Conservation (phyloP, 2,797 vertebrate species). For the Pterois miles region DNA sequence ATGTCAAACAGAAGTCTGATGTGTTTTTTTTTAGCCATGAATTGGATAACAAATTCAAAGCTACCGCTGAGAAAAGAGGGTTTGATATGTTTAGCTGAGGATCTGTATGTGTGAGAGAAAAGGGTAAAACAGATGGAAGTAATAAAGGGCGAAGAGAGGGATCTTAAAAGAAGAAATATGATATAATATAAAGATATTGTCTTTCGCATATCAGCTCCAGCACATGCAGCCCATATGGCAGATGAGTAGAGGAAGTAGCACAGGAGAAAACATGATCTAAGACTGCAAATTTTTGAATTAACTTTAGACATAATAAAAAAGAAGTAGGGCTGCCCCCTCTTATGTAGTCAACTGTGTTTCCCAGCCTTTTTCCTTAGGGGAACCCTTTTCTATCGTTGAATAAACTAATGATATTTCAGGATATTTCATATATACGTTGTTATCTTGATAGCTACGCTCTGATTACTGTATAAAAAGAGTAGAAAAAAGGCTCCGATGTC, state of each 20-base stretch:
- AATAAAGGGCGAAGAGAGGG: neutral
- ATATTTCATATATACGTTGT: no score
- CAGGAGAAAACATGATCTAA: neutral
- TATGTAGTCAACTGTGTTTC: neutral
- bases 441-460: no score
- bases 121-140: constrained; percentile 3
- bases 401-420: no score
- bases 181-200: constrained; percentile 4
- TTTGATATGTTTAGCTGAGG: neutral
- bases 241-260: neutral
- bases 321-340: neutral
- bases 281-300: neutral
- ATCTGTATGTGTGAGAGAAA: neutral
- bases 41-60: constrained; percentile 12
- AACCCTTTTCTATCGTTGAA: no score
- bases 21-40: neutral
- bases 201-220: neutral
- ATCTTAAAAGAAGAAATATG: neutral
- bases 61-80: neutral
- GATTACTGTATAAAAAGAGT: no score
- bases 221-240: neutral
- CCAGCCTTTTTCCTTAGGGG: no score
- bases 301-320: neutral
- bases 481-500: no score
- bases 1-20: constrained; percentile 27